These are phyloP conservation scores for Phytoseiulus persimilis DNA, from an alignment of 2,888 invertebrate genomes.

Conservation along the genomic window DNA sequence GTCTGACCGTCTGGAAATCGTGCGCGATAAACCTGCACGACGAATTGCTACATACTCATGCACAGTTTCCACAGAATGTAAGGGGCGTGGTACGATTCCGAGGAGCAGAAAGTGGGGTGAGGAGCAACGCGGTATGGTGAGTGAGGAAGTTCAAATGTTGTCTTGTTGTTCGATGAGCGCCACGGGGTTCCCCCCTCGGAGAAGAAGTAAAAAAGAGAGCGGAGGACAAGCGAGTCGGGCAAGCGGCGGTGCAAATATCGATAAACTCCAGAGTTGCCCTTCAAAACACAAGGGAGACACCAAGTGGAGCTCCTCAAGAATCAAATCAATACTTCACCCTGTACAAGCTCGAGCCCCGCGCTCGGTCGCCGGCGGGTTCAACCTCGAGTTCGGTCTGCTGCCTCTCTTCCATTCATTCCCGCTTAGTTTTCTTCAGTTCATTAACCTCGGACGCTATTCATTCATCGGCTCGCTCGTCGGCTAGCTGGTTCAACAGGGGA, in stretches of 20 bases:
- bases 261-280: not conserved
- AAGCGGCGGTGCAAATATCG: not conserved
- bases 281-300: not conserved
- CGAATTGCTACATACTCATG: no score
- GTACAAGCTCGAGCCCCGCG: not conserved
- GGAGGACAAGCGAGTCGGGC: not conserved
- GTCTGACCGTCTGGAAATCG: no score
- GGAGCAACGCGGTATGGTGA: no score
- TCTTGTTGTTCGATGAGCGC: not conserved
- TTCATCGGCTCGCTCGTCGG: not conserved
- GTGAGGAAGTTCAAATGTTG: not conserved
- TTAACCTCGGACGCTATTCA: conserved; percentile 5
- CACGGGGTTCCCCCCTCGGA: not conserved
- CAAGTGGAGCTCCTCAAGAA: not conserved
- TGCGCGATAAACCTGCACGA: no score
- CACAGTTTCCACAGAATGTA: no score
- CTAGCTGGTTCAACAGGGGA: not conserved
- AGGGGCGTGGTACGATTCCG: no score
- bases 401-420: not conserved
- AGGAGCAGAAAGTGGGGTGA: no score
- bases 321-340: not conserved
- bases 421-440: not conserved
- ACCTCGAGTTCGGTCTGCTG: not conserved
- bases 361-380: not conserved
- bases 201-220: not conserved